Evolutionary conservation across 2,113 vertebrate species (phyloP), one percentile per base, ranked within the genome.

Genomic region (Crypturellus undulatus): DNA sequence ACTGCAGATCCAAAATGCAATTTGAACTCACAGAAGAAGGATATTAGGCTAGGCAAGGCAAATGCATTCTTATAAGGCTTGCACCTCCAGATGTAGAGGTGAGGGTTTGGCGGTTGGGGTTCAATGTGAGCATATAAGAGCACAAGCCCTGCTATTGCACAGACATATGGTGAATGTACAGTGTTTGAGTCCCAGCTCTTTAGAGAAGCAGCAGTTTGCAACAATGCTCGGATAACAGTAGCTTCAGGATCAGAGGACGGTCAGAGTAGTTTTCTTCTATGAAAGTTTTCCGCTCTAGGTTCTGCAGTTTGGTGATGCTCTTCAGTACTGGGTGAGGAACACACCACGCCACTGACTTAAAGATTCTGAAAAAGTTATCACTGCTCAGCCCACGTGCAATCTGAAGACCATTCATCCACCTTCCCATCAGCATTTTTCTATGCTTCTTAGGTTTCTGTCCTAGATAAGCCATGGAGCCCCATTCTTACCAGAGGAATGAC

Each of bases 361-460:
- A 75, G 34, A 58, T 34, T 82, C 52, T 17, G 12, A 40, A 64
- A 87, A 85, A 69, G 7, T n/a, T 87, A 87, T 72, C 76, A 17
- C 67, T 62, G 45, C 79, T 93, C 64, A 85, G 36, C 71, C 79
- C 79, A 72, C 91, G 91, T 71, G 65, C 63, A 90, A 87, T 69
- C 36, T 90, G 79, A 72, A 89, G 75, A 85, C 69, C 91, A 91
- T n/a, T 95, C 71, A 85, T 62, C 77, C 72, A 43, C 82, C 49
- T 93, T 90, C 63, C 67, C 87, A 91, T 49, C 71, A 94, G 68
- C 70, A 85, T 72, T 91, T 65, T 94, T 52, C 63, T n/a, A 15
- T 52, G 70, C 20, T 85, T 82, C 71, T 77, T 36, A 89, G 40
- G 43, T 79, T 90, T 52, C 47, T 40, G 22, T 64, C 28, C 42